Conservation (phyloP, 2,888 invertebrate genomes). For the Camptogramma bilineatum region DNA sequence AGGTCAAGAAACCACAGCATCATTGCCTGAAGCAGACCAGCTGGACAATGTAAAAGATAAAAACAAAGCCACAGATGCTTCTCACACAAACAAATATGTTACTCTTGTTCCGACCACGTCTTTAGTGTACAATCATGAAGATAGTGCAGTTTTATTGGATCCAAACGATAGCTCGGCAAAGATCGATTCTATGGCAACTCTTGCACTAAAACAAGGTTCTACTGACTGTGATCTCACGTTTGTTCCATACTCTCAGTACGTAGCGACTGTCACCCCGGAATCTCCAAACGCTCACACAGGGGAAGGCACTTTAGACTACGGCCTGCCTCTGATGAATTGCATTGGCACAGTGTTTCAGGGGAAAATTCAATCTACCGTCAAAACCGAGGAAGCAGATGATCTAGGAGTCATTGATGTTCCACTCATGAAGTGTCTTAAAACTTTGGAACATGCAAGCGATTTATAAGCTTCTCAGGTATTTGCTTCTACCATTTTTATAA, state of each 20-base stretch:
- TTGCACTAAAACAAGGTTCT: neutral
- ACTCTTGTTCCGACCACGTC: neutral
- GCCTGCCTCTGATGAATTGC: constrained; percentile 25
- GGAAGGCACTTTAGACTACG: constrained; percentile 12
- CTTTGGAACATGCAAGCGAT: neutral
- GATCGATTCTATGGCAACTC: neutral
- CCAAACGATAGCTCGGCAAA: neutral
- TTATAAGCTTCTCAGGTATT: neutral
- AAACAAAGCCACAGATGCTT: neutral
- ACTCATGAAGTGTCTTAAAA: constrained; percentile 10
- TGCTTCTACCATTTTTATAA: neutral
- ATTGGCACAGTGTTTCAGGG: constrained; percentile 14
- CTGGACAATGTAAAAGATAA: neutral
- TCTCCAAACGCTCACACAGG: constrained; percentile 5
- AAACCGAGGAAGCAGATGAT: neutral
- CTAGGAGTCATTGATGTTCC: constrained; percentile 4
- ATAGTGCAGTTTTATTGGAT: neutral
- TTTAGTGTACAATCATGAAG: neutral
- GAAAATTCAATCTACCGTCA: neutral
- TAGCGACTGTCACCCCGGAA: constrained; percentile 2
- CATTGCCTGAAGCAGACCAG: neutral
- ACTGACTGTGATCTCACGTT: neutral
- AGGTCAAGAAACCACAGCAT: neutral
- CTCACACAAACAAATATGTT: neutral
- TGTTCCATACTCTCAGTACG: constrained; percentile 15